Conservation (phyloP, 2,888 invertebrate species). For the Nephrotoma flavescens region DNA sequence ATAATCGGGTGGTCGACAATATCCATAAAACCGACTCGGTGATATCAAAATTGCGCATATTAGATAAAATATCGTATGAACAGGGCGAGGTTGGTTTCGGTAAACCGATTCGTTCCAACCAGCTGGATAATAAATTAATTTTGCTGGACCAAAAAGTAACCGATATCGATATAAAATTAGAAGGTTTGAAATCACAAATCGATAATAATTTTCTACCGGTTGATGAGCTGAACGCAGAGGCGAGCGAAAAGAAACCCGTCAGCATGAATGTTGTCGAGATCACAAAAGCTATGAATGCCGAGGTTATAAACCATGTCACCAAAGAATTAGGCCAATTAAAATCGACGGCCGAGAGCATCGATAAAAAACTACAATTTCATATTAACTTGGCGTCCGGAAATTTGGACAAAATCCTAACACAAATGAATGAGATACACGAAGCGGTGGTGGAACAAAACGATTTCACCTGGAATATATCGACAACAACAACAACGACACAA, state of each 20-base stretch:
- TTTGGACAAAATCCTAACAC: slow-evolving; percentile 58
- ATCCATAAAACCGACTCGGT: slow-evolving; percentile 74
- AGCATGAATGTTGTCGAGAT: slow-evolving; percentile 72
- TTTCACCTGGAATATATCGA: slow-evolving; percentile 16
- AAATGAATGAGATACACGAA: slow-evolving; percentile 70
- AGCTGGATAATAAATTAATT: slow-evolving; percentile 48
- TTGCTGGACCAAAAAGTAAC: slow-evolving; percentile 71
- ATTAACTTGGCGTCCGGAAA: slow-evolving; percentile 72
- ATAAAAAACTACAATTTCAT: slow-evolving; percentile 70
- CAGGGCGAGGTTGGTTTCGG: slow-evolving; percentile 20
- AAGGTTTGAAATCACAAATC: slow-evolving; percentile 64
- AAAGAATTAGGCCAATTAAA: slow-evolving; percentile 66
- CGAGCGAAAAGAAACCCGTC: slow-evolving; percentile 74
- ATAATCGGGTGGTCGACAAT: slow-evolving; percentile 68
- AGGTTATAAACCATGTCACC: slow-evolving; percentile 66
- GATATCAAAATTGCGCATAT: slow-evolving; percentile 56
- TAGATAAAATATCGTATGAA: slow-evolving; percentile 60
- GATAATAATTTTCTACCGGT: slow-evolving; percentile 66
- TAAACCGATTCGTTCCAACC: slow-evolving; percentile 25
- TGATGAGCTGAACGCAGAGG: slow-evolving; percentile 75
- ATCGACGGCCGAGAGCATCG: slow-evolving; percentile 60
- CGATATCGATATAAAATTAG: slow-evolving; percentile 65
- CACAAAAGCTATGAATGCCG: slow-evolving; percentile 67
- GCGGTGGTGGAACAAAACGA: slow-evolving; percentile 64
- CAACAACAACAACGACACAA: slow-evolving; percentile 39